These are phyloP conservation scores for Andricus grossulariae DNA, from an alignment of 1,140 invertebrate species.

Conservation along the genomic window DNA sequence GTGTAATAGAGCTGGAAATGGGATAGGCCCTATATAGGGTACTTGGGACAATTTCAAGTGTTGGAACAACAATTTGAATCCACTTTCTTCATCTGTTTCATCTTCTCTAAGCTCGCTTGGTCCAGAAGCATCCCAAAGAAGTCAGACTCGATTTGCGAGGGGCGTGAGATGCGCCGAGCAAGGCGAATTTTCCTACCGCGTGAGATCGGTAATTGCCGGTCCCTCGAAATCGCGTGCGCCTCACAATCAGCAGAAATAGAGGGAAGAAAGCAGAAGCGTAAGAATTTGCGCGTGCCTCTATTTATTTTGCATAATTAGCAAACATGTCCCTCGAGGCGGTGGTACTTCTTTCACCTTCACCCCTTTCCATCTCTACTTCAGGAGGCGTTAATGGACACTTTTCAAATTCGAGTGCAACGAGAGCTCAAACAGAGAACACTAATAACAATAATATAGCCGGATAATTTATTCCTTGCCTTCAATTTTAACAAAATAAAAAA, in stretches of 20 bases:
- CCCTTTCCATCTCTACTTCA: neutral
- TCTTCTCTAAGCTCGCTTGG: neutral
- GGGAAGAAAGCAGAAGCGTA: conserved; percentile 12
- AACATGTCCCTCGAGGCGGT: conserved; percentile 1
- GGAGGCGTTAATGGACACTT: conserved; percentile 8
- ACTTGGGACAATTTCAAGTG: too few species aligned
- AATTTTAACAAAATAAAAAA: too few species aligned
- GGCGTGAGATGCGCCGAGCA: neutral
- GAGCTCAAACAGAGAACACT: too few species aligned
- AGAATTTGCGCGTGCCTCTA: conserved; percentile 27
- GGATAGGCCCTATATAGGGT: too few species aligned
- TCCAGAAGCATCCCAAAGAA: neutral
- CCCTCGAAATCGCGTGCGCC: conserved; percentile 7
- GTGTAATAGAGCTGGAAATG: too few species aligned
- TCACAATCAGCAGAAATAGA: neutral
- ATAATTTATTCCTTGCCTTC: too few species aligned
- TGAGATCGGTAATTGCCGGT: conserved; percentile 7
- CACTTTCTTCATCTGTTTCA: too few species aligned
- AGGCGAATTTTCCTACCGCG: conserved; percentile 1
- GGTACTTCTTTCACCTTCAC: conserved; percentile 15
- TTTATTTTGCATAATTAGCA: conserved; percentile 29
- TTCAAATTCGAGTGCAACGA: neutral
- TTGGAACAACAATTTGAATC: too few species aligned
- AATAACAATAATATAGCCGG: too few species aligned
- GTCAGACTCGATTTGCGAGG: neutral